Base-by-base conservation (phyloP, 1,140 invertebrate genomes). In the Cyrtorhinus lividipennis region DNA sequence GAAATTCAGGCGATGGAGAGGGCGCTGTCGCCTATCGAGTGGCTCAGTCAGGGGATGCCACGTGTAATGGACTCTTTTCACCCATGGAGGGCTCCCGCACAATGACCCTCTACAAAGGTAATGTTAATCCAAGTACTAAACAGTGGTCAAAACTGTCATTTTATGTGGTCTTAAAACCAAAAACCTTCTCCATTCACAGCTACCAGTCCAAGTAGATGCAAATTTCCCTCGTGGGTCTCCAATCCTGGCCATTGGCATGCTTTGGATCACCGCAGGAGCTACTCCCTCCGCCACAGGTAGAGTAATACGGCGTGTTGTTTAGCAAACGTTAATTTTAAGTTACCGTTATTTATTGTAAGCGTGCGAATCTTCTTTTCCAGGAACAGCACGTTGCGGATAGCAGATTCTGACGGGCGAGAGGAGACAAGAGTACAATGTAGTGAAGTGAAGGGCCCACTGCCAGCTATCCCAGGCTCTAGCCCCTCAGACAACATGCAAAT, bases 31-130 rank as follows among this genome's bases (percentile, higher is more conserved):
- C 77, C 12, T 81, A 76, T 64, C 73, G 76, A 38, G 71, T 82
- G 38, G 71, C 81, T 62, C 70, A 92, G 75, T 90, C 87, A 59
- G 90, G 88, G 12, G 81, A 83, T 65, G 79, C 81, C 1, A 81
- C 79, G 0, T 84, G 82, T 66, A 79, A 76, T 61, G 82, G 81
- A 1, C 70, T 84, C 2, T 77, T 76, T 30, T 77, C 77, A 1
- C 71, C 79, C 3, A 74, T 73, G 3, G 81, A 83, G 68, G 82
- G 82, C 2, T 79, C 80, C 0, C 71, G 76, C 15, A 81, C 76
- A 0, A 77, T 84, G 66, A 78, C 75, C 64, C 71, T 83, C 5
- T 77, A 73, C 3, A 81, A 79, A 77, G 76, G 81, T 81, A 72
- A 68, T 66, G 66, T 57, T 13, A 38, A 38, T 38, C 30, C n/a